Conservation (phyloP, 1,140 invertebrate genomes). For the Mizuhopecten yessoensis region DNA sequence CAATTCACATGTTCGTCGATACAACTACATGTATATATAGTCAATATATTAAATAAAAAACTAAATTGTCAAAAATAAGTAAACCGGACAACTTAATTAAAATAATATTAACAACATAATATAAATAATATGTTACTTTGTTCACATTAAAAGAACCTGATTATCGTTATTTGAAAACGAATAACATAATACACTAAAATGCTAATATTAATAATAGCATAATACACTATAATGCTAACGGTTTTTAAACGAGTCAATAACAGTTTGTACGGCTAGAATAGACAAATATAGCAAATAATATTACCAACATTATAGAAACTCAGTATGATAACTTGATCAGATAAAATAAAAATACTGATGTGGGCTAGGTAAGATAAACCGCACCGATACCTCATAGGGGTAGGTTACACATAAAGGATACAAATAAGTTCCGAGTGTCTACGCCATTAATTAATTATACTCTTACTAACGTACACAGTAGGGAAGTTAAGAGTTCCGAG, state of each 20-base stretch:
- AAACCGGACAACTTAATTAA: not conserved
- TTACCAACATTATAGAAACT: not conserved
- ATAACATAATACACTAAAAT: not conserved
- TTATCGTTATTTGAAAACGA: not conserved
- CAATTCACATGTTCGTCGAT: not conserved
- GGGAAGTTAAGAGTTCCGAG: too few species aligned
- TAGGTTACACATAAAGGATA: too few species aligned
- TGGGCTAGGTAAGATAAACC: not conserved
- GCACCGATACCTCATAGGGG: too few species aligned
- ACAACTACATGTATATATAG: not conserved
- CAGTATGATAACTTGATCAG: not conserved
- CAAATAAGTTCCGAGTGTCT: too few species aligned
- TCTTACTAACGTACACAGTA: too few species aligned
- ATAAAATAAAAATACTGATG: not conserved
- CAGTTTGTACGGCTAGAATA: too few species aligned
- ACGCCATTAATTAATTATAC: too few species aligned
- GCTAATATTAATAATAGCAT: not conserved
- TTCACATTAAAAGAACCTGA: not conserved
- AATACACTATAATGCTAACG: not conserved
- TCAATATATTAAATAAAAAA: conserved; percentile 26
- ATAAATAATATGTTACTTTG: not conserved
- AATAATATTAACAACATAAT: not conserved
- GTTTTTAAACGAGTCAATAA: not conserved
- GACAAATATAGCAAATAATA: too few species aligned
- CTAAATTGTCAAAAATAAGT: not conserved